These are phyloP conservation scores for Corythornis leucogaster DNA, from an alignment of 2,797 vertebrate species.

Conservation along the genomic window DNA sequence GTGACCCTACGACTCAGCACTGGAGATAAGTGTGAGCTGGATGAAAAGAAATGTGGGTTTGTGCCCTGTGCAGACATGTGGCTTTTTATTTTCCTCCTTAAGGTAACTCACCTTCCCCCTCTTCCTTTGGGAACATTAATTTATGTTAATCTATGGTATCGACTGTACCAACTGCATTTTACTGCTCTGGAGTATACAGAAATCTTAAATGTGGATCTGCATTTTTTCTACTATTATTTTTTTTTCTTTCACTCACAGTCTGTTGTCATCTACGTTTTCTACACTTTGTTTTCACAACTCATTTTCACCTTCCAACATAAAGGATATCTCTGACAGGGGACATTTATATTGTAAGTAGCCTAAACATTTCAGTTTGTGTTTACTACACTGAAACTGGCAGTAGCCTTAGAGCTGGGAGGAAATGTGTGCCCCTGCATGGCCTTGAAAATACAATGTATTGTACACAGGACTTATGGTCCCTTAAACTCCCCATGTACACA, in stretches of 20 bases:
- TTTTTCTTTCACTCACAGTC: slow-evolving; percentile 19
- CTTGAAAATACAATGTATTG: background rate
- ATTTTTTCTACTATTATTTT: background rate
- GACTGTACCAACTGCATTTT: background rate
- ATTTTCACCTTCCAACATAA: slow-evolving; percentile 47
- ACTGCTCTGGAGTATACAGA: background rate
- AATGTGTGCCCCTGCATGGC: background rate
- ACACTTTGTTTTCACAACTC: slow-evolving; percentile 41
- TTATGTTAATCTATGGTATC: background rate
- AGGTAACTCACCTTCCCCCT: background rate
- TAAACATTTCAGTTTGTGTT: slow-evolving; percentile 8
- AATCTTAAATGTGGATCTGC: background rate
- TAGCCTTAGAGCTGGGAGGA: background rate
- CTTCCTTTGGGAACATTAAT: background rate
- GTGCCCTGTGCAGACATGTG: background rate
- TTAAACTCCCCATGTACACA: background rate
- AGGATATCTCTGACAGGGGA: slow-evolving; percentile 42
- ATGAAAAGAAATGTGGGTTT: background rate
- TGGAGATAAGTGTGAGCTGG: background rate
- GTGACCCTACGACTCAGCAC: background rate
- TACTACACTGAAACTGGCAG: background rate
- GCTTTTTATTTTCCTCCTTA: background rate
- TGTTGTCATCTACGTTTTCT: background rate
- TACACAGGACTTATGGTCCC: background rate
- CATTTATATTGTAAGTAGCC: slow-evolving; percentile 32